phyloP scores from a whole-genome alignment of 2,113 vertebrate species.

The Hyperopisus bebe region DNA sequence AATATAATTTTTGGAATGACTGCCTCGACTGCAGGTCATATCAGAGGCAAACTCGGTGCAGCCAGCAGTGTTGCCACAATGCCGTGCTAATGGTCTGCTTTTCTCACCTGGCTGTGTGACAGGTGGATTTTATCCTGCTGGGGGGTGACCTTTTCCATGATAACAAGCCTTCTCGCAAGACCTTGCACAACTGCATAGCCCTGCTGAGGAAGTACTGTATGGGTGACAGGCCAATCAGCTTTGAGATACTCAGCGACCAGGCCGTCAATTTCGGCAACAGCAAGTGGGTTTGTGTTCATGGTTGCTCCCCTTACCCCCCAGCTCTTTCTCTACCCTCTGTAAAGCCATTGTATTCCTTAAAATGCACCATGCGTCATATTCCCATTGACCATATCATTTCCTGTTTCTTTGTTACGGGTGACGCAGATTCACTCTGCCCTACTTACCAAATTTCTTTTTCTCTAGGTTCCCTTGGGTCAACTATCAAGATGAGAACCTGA shows the following conservation, averaged over 20 bases:
- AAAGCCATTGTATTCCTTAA: not conserved
- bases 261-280: constrained; percentile 87
- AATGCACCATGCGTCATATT: not conserved
- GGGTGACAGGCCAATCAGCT: constrained; percentile 86
- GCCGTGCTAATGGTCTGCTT: not conserved
- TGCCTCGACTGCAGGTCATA: not conserved
- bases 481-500: constrained; percentile 90
- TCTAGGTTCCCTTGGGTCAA: constrained; percentile 96
- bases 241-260: constrained; percentile 92
- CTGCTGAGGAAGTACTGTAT: constrained; percentile 84
- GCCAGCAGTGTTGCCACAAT: not conserved
- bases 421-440: not conserved
- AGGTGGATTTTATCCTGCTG: constrained; percentile 94
- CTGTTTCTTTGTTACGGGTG: not conserved
- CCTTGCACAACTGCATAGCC: constrained; percentile 77
- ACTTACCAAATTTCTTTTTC: not conserved
- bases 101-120: constrained; percentile 14
- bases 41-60: not conserved
- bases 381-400: not conserved
- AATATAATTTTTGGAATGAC: not conserved
- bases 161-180: constrained; percentile 89
- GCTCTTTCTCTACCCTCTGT: not conserved
- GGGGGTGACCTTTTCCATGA: constrained; percentile 97
- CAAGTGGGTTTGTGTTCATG: constrained; percentile 63
- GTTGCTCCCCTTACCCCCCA: not conserved